Evolutionary conservation across 2,797 vertebrate genomes (phyloP).

Genomic region (Hephaestus fuliginosus): DNA sequence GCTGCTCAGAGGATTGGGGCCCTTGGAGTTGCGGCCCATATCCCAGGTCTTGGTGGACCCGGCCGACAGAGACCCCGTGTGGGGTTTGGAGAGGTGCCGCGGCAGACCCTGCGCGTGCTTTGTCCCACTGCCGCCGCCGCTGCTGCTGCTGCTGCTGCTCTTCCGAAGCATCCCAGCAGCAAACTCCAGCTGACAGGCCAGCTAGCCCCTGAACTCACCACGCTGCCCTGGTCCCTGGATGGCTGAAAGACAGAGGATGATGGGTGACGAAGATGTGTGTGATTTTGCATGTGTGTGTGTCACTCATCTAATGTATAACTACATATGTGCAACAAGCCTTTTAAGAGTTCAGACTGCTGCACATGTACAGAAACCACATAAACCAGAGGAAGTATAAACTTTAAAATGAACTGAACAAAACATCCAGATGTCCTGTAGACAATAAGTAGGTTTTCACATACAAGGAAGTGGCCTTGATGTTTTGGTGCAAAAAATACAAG

Average conservation of each 20-base stretch:
- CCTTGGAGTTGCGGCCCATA: conserved; percentile 88
- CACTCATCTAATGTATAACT: conserved; percentile 1
- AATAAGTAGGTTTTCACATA: too few relatives aligned
- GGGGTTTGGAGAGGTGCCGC: conserved; percentile 81
- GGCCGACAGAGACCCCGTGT: conserved; percentile 81
- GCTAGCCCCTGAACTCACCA: conserved; percentile 69
- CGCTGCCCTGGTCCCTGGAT: conserved; percentile 58
- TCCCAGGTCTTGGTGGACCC: conserved; percentile 86
- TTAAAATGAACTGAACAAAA: background rate
- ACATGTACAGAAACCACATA: background rate
- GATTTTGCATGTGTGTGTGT: background rate
- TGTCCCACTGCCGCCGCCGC: conserved; percentile 65
- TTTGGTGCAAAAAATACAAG: too few relatives aligned
- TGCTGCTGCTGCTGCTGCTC: conserved; percentile 76
- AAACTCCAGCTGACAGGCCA: conserved; percentile 51
- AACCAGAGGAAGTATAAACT: background rate
- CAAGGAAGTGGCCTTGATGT: too few relatives aligned
- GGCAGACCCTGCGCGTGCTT: conserved; percentile 85
- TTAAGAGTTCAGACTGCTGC: background rate
- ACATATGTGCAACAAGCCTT: background rate
- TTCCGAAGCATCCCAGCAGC: conserved; percentile 79
- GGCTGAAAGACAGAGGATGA: conserved; percentile 48
- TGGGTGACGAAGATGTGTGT: background rate
- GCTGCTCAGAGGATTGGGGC: conserved; percentile 84
- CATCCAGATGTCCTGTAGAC: background rate